Percentiles rank a stretch among this genome's conserved stretches.
phyloP scores from a whole-genome alignment of 2,797 vertebrate genomes.

The Pseudochirops cupreus region DNA sequence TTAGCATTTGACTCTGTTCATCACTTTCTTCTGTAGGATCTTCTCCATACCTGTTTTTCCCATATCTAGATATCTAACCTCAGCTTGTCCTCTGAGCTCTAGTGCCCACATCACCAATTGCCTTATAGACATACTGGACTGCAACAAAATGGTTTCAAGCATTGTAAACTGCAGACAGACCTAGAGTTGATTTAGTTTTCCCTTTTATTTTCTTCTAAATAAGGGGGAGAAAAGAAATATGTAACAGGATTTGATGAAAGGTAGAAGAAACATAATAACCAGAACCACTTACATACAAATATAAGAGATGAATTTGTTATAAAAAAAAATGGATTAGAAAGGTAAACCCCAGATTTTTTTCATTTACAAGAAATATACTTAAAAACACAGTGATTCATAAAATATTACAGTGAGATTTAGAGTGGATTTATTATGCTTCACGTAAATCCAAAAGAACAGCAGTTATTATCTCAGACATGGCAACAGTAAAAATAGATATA shows the following conservation, averaged over 20 bases:
- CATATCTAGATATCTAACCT: not conserved
- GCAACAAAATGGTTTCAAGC: not conserved
- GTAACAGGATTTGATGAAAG: not conserved
- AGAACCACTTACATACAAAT: not conserved
- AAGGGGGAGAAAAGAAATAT: not conserved
- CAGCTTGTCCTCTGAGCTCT: not conserved
- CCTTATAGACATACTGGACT: not conserved
- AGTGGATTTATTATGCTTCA: not conserved
- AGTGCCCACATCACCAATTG: not conserved
- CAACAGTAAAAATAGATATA: not conserved
- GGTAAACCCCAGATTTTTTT: not conserved
- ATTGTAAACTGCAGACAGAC: not conserved
- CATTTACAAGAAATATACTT: not conserved
- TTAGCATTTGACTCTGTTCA: not conserved
- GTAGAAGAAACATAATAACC: not conserved
- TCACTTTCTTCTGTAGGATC: not conserved
- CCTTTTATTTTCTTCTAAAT: not conserved
- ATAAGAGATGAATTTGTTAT: not conserved
- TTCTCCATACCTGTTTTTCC: not conserved
- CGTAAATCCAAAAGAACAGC: not conserved
- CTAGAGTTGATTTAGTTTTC: not conserved
- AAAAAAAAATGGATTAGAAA: not conserved
- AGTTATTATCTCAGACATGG: not conserved
- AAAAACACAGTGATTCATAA: not conserved
- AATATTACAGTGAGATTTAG: not conserved